Evolutionary conservation across 2,888 invertebrate genomes (phyloP), one percentile per base, ranked within the genome.

Genomic region (Celastrina argiolus): DNA sequence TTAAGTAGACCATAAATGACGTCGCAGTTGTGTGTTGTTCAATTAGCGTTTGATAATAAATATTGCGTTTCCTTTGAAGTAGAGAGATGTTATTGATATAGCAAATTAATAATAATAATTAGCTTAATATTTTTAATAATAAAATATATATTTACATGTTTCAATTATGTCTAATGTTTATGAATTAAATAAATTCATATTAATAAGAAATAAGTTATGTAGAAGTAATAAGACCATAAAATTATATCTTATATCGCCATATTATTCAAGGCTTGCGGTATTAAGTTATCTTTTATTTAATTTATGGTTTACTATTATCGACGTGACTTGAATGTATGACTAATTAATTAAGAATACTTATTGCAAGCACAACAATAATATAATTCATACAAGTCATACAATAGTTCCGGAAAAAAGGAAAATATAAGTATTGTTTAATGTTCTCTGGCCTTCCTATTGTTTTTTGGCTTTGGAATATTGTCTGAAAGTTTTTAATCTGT

Each of bases 241-340:
- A 51, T 26, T 51, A 26, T 12, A 14, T 45, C 8, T 45, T 45
- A 45, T 22, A 51, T 18, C 2, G 18, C 18, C 18, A 51, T 51
- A 5, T 12, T 26, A 51, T 51, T 51, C 51, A 51, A 26, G 12
- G 22, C 51, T 45, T 51, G 51, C 51, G 12, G 22, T 5, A 1
- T 22, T 14, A 26, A 22, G 10, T 58, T n/a, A 31, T 58, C 7
- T n/a, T n/a, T 16, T 8, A 31, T 14, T 58, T 28, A 28, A 8
- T 28, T 14, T 6, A 28, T 31, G 1, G 31, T 16, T 58, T 58
- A 58, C n/a, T 8, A 58, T 16, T n/a, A 26, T n/a, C n/a, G n/a
- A 58, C 28, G 58, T 58, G 58, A 58, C 58, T 58, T n/a, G 28
- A n/a, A 6, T 16, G 58, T 16, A 58, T 31, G 58, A 58, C 58